Conservation (phyloP, 2,797 vertebrate genomes). For the Podarcis siculus region DNA sequence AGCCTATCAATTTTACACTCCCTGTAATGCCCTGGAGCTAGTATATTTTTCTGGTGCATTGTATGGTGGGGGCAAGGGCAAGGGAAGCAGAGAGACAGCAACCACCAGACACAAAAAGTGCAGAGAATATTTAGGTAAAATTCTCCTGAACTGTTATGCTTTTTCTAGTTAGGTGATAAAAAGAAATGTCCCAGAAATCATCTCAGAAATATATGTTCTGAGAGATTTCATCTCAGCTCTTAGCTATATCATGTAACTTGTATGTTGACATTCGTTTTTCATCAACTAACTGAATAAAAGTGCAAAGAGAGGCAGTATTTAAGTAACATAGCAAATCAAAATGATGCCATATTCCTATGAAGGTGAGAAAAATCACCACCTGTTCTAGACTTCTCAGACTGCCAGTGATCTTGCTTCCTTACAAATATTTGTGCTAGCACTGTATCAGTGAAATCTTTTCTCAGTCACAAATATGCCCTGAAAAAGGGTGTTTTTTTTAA, state of each 20-base stretch:
- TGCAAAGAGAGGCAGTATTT: neutral
- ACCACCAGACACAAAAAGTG: too few relatives aligned
- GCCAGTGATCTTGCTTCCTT: neutral
- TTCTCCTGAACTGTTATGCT: too few relatives aligned
- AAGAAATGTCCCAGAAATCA: too few relatives aligned
- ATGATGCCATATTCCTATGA: conserved; percentile 8
- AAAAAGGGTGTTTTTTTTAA: neutral
- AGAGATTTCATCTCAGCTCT: neutral
- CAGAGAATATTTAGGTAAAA: too few relatives aligned
- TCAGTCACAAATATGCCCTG: neutral
- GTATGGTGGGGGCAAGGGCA: too few relatives aligned
- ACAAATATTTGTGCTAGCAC: neutral
- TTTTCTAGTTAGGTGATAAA: too few relatives aligned
- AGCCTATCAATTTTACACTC: too few relatives aligned
- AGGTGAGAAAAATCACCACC: neutral
- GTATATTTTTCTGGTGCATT: too few relatives aligned
- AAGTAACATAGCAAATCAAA: conserved; percentile 7
- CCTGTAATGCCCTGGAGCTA: too few relatives aligned
- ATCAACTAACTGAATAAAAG: conserved; percentile 14
- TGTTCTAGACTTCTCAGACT: neutral
- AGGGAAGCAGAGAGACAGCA: too few relatives aligned
- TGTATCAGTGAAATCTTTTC: neutral
- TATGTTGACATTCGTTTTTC: neutral
- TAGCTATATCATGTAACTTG: neutral
- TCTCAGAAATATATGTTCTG: too few relatives aligned